Base-by-base conservation (phyloP, 2,113 vertebrate species). In the Anoplopoma fimbria region DNA sequence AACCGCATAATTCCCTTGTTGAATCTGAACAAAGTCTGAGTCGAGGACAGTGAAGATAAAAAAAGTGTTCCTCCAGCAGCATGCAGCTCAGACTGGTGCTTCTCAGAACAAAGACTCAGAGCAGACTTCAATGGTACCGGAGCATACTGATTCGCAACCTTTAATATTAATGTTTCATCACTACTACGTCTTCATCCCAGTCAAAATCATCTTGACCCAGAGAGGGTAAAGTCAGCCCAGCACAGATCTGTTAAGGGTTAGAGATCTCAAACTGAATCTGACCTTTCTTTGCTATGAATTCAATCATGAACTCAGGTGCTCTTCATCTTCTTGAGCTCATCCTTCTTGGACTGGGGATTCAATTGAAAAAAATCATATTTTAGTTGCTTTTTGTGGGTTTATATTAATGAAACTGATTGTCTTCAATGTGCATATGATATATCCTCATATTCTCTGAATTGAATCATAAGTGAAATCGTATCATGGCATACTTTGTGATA, bases 21-120 rank as follows among this genome's bases (percentile, higher is more conserved):
- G 25, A 58, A 62, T 70, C 42, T 17, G 51, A 85, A 42, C 61
- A 73, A 31, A 57, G 64, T 47, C 34, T 27, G 47, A 29, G 58
- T 62, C 23, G 4, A 29, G 72, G 2, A 75, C 40, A 77, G 27
- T 21, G 17, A 33, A 77, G 64, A 69, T 42, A 23, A 19, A 65
- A 65, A 49, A 17, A 10, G 14, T 15, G 55, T 57, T 69, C 21
- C 4, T 36, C 1, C 13, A 36, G 70, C 51, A 33, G 45, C 53
- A 9, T 42, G 19, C 69, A 47, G 15, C 19, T 65, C 45, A 74
- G 23, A 34, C 69, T 29, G 38, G 12, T 77, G 13, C 21, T 21
- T 25, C 40, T 68, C 64, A 67, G 51, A 62, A 75, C 53, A 69
- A 73, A 49, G 33, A 69, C 57, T 40, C 5, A 4, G 2, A 38